Evolutionary conservation across 2,888 invertebrate genomes (phyloP), one percentile per base, ranked within the genome.

Genomic region (Epirrhoe alternata): DNA sequence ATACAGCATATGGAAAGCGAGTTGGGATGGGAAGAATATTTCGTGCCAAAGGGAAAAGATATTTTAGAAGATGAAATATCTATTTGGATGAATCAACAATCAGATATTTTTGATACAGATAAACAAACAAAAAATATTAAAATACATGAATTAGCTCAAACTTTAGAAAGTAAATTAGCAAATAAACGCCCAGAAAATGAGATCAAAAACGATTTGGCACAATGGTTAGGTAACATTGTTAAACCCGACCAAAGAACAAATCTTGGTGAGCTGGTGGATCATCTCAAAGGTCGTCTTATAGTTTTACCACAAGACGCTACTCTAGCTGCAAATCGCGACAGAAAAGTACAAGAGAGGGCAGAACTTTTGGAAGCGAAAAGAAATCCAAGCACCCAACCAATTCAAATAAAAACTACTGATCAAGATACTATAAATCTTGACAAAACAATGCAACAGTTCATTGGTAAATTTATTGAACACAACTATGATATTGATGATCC

Each of bases 51-150:
- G 63, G 77, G 75, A 6, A 68, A 74, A 56, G 82, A 86, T 64
- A 71, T 84, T 6, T 57, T 87, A 66, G 77, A 84, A 83, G 85
- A 87, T 64, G 80, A 84, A 75, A 85, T 87, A 70, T 85, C 85
- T 0, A 78, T 81, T 12, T 87, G 86, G 86, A 76, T 87, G 71
- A 82, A 86, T 68, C 79, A 86, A 63, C 85, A 86, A 68, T 68
- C 78, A 1, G 69, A 79, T 45, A 77, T 85, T 57, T 83, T 78
- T 68, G 31, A 71, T 30, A 66, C 71, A 16, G 77, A 80, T 42
- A 77, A 72, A 70, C 64, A 53, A 5, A 60, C 52, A 5, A 77
- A 76, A 61, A 68, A 74, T 42, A 73, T 76, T 67, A 69, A 76
- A 71, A 68, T 84, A 16, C 77, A 82, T n/a, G 78, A 83, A 12